Base-by-base conservation (phyloP, 2,113 vertebrate species). In the Melozone crissalis region DNA sequence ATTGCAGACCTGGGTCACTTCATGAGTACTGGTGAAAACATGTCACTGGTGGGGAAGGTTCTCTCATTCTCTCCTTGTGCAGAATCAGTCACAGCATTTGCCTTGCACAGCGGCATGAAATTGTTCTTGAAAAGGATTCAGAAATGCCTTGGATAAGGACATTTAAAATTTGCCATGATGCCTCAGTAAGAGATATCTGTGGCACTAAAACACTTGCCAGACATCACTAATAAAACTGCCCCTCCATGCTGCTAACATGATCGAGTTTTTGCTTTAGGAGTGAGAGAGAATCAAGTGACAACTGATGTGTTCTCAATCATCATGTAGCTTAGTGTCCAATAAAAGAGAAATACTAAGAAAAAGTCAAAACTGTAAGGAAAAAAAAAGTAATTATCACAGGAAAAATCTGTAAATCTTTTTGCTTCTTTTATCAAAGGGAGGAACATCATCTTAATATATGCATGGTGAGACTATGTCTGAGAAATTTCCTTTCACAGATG, bases 21-120 rank as follows among this genome's bases (percentile, higher is more conserved):
- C 22, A 21, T 0, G 0, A 44, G 39, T 28, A 27, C 47, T 66
- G 44, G 21, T 59, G 43, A 67, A 78, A 87, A 35, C 0, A 1
- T 55, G 24, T 51, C 57, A 16, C 33, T 26, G 31, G 2, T 26
- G 44, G 31, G 59, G 46, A 62, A 43, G 30, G 28, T 66, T 62
- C 37, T 7, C 31, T n/a, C 2, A 1, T 73, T 62, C 69, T 59
- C 11, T 55, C 61, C 85, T 69, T 4, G 1, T 33, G 37, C 33
- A 44, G 62, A 61, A 68, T 62, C 68, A 39, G 2, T 72, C 44
- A 28, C 4, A 47, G 39, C 19, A 20, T 72, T 65, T 46, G 21
- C 30, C 71, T 68, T 85, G 43, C 67, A 57, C 9, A 62, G 10
- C 20, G 23, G 18, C 46, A 37, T 0, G 0, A 39, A 73, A 46